phyloP scores from a whole-genome alignment of 2,797 vertebrate species.

The Gorsachius magnificus region DNA sequence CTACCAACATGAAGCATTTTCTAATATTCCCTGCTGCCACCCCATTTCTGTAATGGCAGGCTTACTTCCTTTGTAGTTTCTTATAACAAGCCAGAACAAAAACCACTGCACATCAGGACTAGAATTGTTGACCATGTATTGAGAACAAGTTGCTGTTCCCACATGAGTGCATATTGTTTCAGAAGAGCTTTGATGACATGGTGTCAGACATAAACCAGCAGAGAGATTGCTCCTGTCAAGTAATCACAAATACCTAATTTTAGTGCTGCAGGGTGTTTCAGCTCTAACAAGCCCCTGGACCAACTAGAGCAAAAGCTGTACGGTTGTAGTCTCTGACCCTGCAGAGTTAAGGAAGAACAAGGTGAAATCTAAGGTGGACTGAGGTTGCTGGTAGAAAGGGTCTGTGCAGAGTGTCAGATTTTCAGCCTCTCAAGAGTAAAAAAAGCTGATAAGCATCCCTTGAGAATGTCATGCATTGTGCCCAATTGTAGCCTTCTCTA shows the following conservation, averaged over 20 bases:
- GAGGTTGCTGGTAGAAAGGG: neutral
- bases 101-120: neutral
- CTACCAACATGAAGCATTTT: neutral
- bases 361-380: neutral
- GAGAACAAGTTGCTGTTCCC: conserved; percentile 13
- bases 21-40: neutral
- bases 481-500: neutral
- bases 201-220: conserved; percentile 46
- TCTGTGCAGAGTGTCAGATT: neutral
- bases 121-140: neutral
- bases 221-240: conserved; percentile 22
- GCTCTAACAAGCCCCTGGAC: neutral
- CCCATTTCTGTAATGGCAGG: neutral
- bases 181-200: conserved; percentile 33
- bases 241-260: conserved; percentile 16
- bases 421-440: neutral
- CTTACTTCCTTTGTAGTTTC: neutral
- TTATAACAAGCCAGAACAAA: neutral
- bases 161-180: conserved; percentile 2
- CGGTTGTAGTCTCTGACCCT: accelerated
- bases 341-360: neutral
- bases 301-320: neutral
- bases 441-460: neutral
- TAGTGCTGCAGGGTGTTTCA: neutral
- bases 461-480: neutral